phyloP scores from a whole-genome alignment of 2,113 vertebrate genomes.

The Pachyramphus minor region DNA sequence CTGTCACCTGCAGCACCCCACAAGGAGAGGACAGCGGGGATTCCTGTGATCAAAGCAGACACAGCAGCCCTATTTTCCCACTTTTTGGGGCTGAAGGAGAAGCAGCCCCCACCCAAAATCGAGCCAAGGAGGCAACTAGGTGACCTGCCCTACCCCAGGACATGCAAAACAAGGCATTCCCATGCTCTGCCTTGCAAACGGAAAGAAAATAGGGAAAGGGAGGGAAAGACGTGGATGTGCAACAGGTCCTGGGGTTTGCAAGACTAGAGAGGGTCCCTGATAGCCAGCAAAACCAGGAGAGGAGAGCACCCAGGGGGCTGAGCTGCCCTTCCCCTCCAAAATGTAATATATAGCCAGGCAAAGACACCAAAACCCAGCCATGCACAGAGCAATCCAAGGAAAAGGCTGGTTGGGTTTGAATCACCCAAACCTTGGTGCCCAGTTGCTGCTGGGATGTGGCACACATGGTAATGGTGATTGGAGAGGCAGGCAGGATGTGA shows the following conservation, averaged over 20 bases:
- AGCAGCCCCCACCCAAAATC: fast-evolving
- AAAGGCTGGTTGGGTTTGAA: neutral
- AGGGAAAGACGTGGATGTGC: fast-evolving
- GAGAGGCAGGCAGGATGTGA: neutral
- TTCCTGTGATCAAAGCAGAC: neutral
- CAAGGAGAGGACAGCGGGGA: fast-evolving
- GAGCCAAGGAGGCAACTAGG: neutral
- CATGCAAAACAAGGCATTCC: neutral
- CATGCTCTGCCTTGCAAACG: neutral
- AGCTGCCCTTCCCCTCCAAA: neutral
- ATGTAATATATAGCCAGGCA: neutral
- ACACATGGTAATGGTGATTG: fast-evolving
- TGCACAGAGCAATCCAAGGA: neutral
- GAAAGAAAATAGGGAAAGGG: neutral
- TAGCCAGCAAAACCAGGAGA: neutral
- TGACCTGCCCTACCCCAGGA: neutral
- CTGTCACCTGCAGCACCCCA: neutral
- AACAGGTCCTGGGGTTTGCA: neutral
- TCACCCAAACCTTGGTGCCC: neutral
- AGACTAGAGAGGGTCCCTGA: neutral
- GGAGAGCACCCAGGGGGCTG: neutral
- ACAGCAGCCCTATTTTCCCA: neutral
- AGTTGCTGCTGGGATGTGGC: neutral
- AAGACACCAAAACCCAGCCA: neutral
- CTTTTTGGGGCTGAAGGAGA: neutral